Evolutionary conservation across 2,797 vertebrate species (phyloP).

Genomic region (Parambassis ranga): DNA sequence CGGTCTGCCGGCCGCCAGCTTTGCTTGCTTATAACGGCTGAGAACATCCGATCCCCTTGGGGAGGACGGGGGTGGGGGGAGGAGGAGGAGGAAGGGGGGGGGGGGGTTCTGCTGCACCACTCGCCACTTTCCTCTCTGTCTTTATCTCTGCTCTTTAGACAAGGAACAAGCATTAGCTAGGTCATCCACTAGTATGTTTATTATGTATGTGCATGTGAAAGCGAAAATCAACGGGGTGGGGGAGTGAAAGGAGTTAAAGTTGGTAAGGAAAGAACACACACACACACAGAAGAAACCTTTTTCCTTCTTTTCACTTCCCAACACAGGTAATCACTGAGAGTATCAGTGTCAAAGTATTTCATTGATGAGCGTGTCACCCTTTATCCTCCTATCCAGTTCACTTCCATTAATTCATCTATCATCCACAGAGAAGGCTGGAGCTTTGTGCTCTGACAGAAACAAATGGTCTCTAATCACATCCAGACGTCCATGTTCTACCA

Average conservation of each 20-base stretch:
- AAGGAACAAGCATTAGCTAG: slow-evolving; percentile 75
- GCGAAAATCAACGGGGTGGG: slow-evolving; percentile 9
- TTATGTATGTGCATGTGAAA: slow-evolving; percentile 49
- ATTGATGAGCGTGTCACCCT: slow-evolving; percentile 65
- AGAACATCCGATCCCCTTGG: slow-evolving; percentile 88
- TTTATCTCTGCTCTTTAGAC: slow-evolving; percentile 79
- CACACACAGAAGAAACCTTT: slow-evolving; percentile 29
- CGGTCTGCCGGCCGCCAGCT: slow-evolving; percentile 86
- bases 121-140: slow-evolving; percentile 72
- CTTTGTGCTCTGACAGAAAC: slow-evolving; percentile 76
- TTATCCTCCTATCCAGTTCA: slow-evolving; percentile 59
- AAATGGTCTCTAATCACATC: slow-evolving; percentile 77
- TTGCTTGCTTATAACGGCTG: slow-evolving; percentile 86
- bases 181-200: slow-evolving; percentile 70
- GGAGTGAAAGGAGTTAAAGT: slow-evolving; percentile 1
- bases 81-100: slow-evolving; percentile 18
- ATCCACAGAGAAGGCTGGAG: slow-evolving; percentile 53
- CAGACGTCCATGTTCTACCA: slow-evolving; percentile 72
- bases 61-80: slow-evolving; percentile 76
- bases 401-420: slow-evolving; percentile 73
- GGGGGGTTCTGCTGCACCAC: slow-evolving; percentile 52
- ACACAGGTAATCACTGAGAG: slow-evolving; percentile 43
- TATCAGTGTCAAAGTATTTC: slow-evolving; percentile 54
- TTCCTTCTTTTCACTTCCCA: slow-evolving; percentile 46
- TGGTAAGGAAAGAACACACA: slow-evolving; percentile 31